A percentile compares a stretch with the other conserved stretches of the same genome.
Evolutionary conservation across 2,797 vertebrate genomes (phyloP).

Genomic region (Apogon talboti): DNA sequence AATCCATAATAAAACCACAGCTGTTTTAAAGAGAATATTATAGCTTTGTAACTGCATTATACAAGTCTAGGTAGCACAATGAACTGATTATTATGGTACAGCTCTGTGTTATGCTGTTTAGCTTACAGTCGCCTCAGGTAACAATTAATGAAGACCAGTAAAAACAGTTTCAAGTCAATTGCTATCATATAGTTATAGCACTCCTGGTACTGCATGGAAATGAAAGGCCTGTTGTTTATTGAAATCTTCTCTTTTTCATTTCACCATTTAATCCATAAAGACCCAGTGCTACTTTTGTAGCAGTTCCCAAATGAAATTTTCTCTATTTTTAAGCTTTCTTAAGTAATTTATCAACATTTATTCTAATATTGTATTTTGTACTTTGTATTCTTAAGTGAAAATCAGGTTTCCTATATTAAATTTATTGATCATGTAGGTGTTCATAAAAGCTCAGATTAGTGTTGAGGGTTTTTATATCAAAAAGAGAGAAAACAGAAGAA

Average conservation of each 20-base stretch:
- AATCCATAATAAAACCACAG: background rate
- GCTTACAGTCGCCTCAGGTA: constrained; percentile 14
- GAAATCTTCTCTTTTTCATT: too few relatives aligned
- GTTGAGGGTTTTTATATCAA: too few relatives aligned
- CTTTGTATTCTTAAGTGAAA: too few relatives aligned
- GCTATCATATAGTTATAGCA: constrained; percentile 15
- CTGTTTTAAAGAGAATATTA: constrained; percentile 2
- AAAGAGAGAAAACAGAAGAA: too few relatives aligned
- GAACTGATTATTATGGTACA: constrained; percentile 19
- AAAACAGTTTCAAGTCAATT: constrained; percentile 19
- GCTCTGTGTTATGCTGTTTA: background rate
- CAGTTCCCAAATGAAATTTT: too few relatives aligned
- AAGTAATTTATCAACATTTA: too few relatives aligned
- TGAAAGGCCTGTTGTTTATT: too few relatives aligned
- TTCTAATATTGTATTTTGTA: background rate
- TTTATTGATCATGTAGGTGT: too few relatives aligned
- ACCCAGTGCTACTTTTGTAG: too few relatives aligned
- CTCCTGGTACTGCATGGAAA: background rate
- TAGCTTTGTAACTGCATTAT: background rate
- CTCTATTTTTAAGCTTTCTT: too few relatives aligned
- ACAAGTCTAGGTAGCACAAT: background rate
- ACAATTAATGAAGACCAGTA: constrained; percentile 23
- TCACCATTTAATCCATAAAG: background rate
- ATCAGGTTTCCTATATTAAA: too few relatives aligned
- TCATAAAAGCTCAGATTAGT: too few relatives aligned